Percentiles rank a stretch among this genome's conserved stretches.
phyloP scores from a whole-genome alignment of 2,113 vertebrate genomes.

The Aptenodytes forsteri region DNA sequence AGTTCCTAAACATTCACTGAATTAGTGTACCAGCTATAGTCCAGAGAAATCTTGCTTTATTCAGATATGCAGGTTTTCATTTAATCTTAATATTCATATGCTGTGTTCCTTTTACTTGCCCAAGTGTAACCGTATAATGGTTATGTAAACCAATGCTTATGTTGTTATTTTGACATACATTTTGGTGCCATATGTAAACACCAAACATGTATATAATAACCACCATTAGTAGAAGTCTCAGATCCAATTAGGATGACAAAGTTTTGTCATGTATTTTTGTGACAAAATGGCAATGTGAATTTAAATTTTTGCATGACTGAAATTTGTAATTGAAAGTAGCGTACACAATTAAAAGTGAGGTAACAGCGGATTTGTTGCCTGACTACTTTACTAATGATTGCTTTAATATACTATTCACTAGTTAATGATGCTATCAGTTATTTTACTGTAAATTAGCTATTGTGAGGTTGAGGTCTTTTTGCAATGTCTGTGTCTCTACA shows the following conservation, averaged over 20 bases:
- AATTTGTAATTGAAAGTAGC: background rate
- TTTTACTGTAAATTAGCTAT: conserved; percentile 23
- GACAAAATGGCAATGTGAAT: background rate
- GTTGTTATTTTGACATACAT: background rate
- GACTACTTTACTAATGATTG: background rate
- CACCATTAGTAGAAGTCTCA: background rate
- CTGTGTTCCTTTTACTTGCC: background rate
- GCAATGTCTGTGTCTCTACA: background rate
- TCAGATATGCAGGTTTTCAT: background rate
- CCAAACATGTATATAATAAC: background rate
- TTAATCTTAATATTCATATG: background rate
- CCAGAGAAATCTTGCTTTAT: background rate
- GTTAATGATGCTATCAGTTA: conserved; percentile 10
- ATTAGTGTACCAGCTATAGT: background rate
- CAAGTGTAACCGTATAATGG: background rate
- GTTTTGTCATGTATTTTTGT: background rate
- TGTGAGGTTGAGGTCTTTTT: conserved; percentile 22
- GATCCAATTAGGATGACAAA: background rate
- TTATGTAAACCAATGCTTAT: conserved; percentile 6
- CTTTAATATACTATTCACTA: background rate
- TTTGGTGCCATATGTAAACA: background rate
- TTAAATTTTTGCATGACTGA: background rate
- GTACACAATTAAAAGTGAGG: background rate
- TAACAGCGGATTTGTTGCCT: background rate
- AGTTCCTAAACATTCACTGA: background rate